A percentile compares a stretch with the other conserved stretches of the same genome.
These are phyloP conservation scores for Solea senegalensis DNA, from an alignment of 2,113 vertebrate genomes.

Conservation along the genomic window DNA sequence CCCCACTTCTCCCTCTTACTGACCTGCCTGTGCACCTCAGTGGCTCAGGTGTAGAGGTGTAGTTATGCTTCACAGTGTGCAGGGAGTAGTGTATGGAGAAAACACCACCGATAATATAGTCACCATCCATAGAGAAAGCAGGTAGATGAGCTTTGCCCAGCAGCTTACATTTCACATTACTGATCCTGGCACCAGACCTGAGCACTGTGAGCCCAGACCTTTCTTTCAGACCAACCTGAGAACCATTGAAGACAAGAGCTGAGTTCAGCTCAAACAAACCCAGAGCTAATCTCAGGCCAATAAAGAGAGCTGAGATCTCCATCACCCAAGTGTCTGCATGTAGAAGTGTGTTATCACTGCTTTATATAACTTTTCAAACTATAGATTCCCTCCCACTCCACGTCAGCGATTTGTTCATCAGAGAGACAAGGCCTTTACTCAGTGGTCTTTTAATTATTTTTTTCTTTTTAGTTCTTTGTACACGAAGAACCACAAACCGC, in stretches of 20 bases:
- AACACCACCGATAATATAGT: slow-evolving; percentile 73
- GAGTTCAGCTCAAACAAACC: slow-evolving; percentile 4
- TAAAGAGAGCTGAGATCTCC: neutral
- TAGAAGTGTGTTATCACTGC: neutral
- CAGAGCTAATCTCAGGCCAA: slow-evolving; percentile 1
- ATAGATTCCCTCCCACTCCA: neutral
- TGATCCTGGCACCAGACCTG: neutral
- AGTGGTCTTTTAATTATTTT: neutral
- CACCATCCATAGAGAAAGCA: slow-evolving; percentile 67
- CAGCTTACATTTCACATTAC: slow-evolving; percentile 48
- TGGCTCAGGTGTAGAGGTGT: slow-evolving; percentile 64
- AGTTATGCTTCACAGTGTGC: slow-evolving; percentile 50
- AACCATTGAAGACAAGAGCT: neutral
- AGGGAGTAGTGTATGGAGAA: slow-evolving; percentile 70
- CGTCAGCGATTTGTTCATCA: neutral
- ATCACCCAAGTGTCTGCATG: slow-evolving; percentile 22
- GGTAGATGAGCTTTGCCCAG: slow-evolving; percentile 46
- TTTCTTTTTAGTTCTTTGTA: neutral
- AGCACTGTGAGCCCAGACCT: neutral
- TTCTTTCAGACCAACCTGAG: slow-evolving; percentile 5
- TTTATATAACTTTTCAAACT: slow-evolving; percentile 40
- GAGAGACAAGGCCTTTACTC: neutral
- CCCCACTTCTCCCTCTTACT: slow-evolving; percentile 23
- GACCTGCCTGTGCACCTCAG: slow-evolving; percentile 74
- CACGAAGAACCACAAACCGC: too few species aligned